Conservation (phyloP, 2,888 invertebrate genomes). For the Melinaea marsaeus region DNA sequence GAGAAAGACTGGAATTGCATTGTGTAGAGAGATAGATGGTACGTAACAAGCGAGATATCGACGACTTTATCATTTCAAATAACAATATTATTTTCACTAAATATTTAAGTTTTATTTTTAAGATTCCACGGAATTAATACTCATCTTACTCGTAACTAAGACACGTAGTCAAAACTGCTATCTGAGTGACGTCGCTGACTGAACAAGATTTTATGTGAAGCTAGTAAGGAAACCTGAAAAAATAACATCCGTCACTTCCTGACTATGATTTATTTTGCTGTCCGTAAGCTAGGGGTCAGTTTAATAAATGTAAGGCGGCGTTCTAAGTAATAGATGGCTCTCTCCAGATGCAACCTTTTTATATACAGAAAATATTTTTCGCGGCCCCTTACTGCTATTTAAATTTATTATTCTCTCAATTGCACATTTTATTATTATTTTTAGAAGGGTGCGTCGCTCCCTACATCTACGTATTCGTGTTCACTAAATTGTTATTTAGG, state of each 20-base stretch:
- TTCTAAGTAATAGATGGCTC: conserved; percentile 60
- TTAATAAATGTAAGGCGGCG: conserved; percentile 73
- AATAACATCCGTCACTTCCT: conserved; percentile 54
- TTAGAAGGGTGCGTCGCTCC: conserved; percentile 8
- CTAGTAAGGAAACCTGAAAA: conserved; percentile 44
- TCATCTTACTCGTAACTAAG: no score
- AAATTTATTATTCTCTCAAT: conserved; percentile 28
- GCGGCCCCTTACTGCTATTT: conserved; percentile 1
- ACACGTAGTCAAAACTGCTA: no score
- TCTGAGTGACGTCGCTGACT: neutral
- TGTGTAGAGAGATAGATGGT: no score
- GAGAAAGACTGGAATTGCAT: no score
- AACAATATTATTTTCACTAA: no score
- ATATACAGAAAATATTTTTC: conserved; percentile 41
- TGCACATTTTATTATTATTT: conserved; percentile 25
- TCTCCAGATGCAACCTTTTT: conserved; percentile 66
- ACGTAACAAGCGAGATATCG: no score
- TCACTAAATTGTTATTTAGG: conserved; percentile 3
- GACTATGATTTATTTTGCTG: conserved; percentile 75
- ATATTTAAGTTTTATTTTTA: no score
- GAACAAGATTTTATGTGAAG: neutral
- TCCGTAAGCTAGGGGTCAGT: conserved; percentile 72
- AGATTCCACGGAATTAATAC: no score
- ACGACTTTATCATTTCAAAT: no score
- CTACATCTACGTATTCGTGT: conserved; percentile 2